Evolutionary conservation across 2,113 vertebrate genomes (phyloP).

Genomic region (Eptatretus burgeri): DNA sequence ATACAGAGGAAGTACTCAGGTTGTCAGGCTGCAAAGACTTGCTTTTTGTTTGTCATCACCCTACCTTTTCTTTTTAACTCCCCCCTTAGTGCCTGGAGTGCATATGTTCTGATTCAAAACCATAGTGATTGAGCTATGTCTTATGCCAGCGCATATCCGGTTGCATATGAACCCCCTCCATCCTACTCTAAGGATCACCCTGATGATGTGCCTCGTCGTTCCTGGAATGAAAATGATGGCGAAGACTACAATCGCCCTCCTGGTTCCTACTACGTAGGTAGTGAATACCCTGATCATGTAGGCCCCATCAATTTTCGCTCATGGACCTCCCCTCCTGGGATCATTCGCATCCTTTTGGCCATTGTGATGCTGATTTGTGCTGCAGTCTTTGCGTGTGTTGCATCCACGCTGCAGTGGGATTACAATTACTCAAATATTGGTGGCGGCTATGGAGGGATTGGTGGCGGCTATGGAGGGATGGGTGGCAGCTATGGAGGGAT

Average conservation of each 20-base stretch:
- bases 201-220: too few relatives aligned
- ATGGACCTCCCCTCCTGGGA: conserved; percentile 34
- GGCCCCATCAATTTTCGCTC: conserved; percentile 31
- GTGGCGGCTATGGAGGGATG: conserved; percentile 13
- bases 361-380: conserved; percentile 23
- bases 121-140: too few relatives aligned
- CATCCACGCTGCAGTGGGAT: conserved; percentile 48
- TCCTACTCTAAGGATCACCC: too few relatives aligned
- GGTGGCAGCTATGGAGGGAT: conserved; percentile 10
- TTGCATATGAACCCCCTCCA: too few relatives aligned
- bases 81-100: too few relatives aligned
- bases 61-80: too few relatives aligned
- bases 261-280: conserved; percentile 18
- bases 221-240: too few relatives aligned
- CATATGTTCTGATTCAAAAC: too few relatives aligned
- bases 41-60: too few relatives aligned
- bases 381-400: conserved; percentile 36
- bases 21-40: too few relatives aligned
- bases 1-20: too few relatives aligned
- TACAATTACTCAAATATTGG: conserved; percentile 17
- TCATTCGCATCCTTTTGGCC: conserved; percentile 25
- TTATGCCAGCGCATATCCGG: too few relatives aligned
- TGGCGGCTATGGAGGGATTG: conserved; percentile 9
- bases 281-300: conserved; percentile 14
- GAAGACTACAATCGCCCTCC: conserved; percentile 13